Percentiles rank a stretch among this genome's conserved stretches.
Conservation (phyloP, 1,140 invertebrate genomes). For the Drosophila sp. region DNA sequence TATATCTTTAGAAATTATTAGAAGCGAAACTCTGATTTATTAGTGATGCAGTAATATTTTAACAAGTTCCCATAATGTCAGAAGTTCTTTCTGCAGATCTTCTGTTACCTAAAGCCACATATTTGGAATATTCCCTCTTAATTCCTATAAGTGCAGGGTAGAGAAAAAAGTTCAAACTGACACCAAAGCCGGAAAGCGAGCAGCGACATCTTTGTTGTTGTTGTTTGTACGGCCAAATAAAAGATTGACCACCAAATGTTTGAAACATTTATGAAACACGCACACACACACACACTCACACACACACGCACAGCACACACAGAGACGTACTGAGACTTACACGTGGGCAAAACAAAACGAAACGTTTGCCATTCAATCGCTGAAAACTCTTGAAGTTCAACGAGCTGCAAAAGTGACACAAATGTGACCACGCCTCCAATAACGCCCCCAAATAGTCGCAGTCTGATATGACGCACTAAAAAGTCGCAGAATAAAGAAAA, state of each 20-base stretch:
- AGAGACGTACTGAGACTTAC: neutral
- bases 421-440: constrained; percentile 31
- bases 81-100: neutral
- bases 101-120: neutral
- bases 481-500: neutral
- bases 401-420: constrained; percentile 32
- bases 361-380: constrained; percentile 29
- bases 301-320: constrained; percentile 1
- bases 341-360: constrained; percentile 13
- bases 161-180: constrained; percentile 6
- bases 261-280: constrained; percentile 50
- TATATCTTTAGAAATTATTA: too few relatives aligned
- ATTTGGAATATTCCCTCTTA: neutral
- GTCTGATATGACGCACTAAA: constrained; percentile 15
- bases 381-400: constrained; percentile 44
- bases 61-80: too few relatives aligned
- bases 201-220: constrained; percentile 12
- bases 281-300: constrained; percentile 10
- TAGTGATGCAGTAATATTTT: neutral
- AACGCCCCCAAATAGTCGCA: constrained; percentile 11
- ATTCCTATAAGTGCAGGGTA: neutral
- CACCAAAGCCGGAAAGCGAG: constrained; percentile 30
- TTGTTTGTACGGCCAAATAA: constrained; percentile 23
- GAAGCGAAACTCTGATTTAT: too few relatives aligned
- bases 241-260: constrained; percentile 51